Evolutionary conservation across 2,888 invertebrate species (phyloP).

Genomic region (Elgonia sp.): DNA sequence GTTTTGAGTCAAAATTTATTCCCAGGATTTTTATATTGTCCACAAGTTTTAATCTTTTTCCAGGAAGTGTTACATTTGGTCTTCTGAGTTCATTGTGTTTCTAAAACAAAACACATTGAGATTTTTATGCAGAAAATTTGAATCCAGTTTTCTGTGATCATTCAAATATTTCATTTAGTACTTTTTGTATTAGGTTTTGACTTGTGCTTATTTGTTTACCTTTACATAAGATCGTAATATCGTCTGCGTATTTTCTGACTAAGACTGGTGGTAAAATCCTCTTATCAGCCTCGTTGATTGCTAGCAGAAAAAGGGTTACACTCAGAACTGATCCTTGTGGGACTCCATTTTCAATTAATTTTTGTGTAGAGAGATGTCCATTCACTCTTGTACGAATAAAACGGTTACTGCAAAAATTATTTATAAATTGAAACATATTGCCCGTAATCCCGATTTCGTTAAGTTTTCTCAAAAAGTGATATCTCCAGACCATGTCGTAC

Average conservation of each 20-base stretch:
- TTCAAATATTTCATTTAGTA: background rate
- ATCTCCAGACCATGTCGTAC: no score
- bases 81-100: background rate
- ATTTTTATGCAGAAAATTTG: slow-evolving; percentile 9
- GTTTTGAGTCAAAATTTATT: background rate
- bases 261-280: background rate
- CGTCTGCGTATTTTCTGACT: slow-evolving; percentile 1
- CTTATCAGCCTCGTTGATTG: slow-evolving; percentile 8
- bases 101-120: background rate
- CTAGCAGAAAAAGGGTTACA: slow-evolving; percentile 69
- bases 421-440: slow-evolving; percentile 30
- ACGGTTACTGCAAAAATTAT: no score
- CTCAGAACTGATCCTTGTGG: no score
- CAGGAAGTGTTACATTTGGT: background rate
- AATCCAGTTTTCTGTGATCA: background rate
- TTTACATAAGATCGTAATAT: background rate
- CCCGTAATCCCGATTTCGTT: slow-evolving; percentile 48
- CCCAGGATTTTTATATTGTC: slow-evolving; percentile 34
- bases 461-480: slow-evolving; percentile 56
- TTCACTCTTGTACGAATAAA: no score
- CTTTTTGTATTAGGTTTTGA: background rate
- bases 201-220: background rate
- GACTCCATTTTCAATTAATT: no score
- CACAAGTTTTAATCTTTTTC: background rate
- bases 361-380: no score